phyloP scores from a whole-genome alignment of 2,888 invertebrate genomes.

The Linyphia triangularis region DNA sequence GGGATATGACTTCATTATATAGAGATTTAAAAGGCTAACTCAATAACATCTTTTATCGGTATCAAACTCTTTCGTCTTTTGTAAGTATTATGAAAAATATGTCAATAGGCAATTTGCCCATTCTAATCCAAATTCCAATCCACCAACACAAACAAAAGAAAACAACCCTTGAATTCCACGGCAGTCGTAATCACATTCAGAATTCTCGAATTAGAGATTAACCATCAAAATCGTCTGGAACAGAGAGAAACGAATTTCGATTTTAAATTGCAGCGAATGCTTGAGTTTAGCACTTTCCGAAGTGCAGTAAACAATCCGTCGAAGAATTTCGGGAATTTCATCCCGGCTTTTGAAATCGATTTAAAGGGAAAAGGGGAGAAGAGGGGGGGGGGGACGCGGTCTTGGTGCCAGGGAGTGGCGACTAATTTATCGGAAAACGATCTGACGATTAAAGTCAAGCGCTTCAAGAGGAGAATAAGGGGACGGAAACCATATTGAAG shows the following conservation, averaged over 20 bases:
- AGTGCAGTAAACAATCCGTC: conserved; percentile 64
- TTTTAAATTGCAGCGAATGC: conserved; percentile 59
- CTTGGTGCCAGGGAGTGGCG: conserved; percentile 45
- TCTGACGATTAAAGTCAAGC: conserved; percentile 70
- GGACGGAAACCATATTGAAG: conserved; percentile 30
- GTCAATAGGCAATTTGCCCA: too few species aligned
- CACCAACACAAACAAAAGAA: conserved; percentile 1
- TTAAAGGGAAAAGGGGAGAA: too few species aligned
- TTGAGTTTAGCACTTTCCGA: conserved; percentile 37
- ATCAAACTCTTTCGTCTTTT: too few species aligned
- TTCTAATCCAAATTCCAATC: too few species aligned
- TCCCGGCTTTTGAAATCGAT: conserved; percentile 44
- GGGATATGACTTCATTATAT: too few species aligned
- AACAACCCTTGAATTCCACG: background rate
- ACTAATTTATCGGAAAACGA: conserved; percentile 73
- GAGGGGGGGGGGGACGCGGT: conserved; percentile 54
- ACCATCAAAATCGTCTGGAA: background rate
- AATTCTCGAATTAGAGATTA: conserved; percentile 10
- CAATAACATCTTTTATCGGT: too few species aligned
- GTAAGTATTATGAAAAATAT: too few species aligned
- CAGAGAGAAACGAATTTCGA: conserved; percentile 36
- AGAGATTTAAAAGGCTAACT: too few species aligned
- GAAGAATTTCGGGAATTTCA: conserved; percentile 66
- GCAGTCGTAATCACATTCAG: background rate
- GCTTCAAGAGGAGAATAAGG: background rate